phyloP scores from a whole-genome alignment of 2,113 vertebrate genomes.

The Anser cygnoides region DNA sequence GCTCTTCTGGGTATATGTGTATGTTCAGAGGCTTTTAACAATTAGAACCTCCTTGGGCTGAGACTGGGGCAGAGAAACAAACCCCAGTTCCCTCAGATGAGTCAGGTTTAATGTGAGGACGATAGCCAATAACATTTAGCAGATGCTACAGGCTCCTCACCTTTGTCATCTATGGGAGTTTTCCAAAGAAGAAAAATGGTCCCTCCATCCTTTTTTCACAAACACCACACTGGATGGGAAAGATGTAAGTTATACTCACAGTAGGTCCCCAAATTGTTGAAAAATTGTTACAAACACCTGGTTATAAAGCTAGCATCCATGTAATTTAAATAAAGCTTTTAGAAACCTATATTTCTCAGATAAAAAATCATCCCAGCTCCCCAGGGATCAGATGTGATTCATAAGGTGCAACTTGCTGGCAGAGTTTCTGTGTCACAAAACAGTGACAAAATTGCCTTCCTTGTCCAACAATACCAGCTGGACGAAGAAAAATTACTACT shows the following conservation, averaged over 20 bases:
- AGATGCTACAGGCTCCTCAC: neutral
- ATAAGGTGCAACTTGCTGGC: neutral
- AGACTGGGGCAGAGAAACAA: neutral
- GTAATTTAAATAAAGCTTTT: neutral
- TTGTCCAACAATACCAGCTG: neutral
- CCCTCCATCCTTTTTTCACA: neutral
- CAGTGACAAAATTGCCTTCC: neutral
- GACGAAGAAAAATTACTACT: neutral
- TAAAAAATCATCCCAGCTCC: neutral
- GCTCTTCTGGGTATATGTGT: neutral
- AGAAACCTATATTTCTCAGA: neutral
- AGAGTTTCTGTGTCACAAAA: neutral
- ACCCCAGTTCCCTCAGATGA: neutral
- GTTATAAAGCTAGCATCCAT: neutral
- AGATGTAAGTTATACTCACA: neutral
- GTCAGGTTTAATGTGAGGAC: neutral
- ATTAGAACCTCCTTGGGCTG: neutral
- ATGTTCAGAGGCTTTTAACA: neutral
- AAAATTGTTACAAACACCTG: neutral
- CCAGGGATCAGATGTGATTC: neutral
- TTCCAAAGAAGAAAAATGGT: neutral
- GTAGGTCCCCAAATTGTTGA: neutral
- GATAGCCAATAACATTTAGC: neutral
- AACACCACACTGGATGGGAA: neutral
- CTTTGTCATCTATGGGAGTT: neutral